Percentiles rank a stretch among this genome's conserved stretches.
Evolutionary conservation across 2,888 invertebrate genomes (phyloP).

Genomic region (Lycaena phlaeas): DNA sequence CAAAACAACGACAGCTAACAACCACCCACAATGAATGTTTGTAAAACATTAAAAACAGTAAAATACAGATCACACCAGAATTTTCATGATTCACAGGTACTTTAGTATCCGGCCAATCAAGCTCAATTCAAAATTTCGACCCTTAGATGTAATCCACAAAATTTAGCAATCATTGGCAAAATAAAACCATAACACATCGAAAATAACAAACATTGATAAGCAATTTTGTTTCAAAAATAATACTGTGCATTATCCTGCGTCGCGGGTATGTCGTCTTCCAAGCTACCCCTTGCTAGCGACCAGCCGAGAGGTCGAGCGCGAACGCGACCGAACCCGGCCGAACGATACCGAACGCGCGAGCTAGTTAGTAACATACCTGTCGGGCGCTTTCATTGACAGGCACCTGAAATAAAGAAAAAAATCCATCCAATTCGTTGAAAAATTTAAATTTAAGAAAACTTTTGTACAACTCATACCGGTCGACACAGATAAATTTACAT

Average conservation of each 20-base stretch:
- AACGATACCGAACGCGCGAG: slow-evolving; percentile 63
- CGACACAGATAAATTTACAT: slow-evolving; percentile 73
- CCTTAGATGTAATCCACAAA: slow-evolving; percentile 40
- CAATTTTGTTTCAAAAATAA: slow-evolving; percentile 59
- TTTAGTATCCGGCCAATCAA: slow-evolving; percentile 45
- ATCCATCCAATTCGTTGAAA: slow-evolving; percentile 76
- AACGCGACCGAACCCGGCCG: slow-evolving; percentile 62
- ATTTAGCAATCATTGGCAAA: slow-evolving; percentile 25
- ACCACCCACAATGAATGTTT: slow-evolving; percentile 54
- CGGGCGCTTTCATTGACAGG: slow-evolving; percentile 83
- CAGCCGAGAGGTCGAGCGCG: slow-evolving; percentile 56
- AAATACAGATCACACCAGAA: slow-evolving; percentile 62
- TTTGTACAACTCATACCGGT: slow-evolving; percentile 26
- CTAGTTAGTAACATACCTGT: slow-evolving; percentile 76
- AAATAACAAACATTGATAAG: slow-evolving; percentile 68
- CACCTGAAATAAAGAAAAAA: slow-evolving; percentile 82
- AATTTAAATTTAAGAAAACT: slow-evolving; percentile 61
- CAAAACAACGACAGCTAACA: slow-evolving; percentile 67
- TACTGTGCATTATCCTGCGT: slow-evolving; percentile 64
- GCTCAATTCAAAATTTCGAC: slow-evolving; percentile 47
- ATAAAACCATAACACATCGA: slow-evolving; percentile 33
- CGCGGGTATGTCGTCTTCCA: slow-evolving; percentile 65
- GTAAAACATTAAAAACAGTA: slow-evolving; percentile 39
- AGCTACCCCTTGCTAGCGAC: slow-evolving; percentile 63
- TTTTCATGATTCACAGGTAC: slow-evolving; percentile 41